Evolutionary conservation across 2,113 vertebrate genomes (phyloP).

Genomic region (Rhinolophus sinicus): DNA sequence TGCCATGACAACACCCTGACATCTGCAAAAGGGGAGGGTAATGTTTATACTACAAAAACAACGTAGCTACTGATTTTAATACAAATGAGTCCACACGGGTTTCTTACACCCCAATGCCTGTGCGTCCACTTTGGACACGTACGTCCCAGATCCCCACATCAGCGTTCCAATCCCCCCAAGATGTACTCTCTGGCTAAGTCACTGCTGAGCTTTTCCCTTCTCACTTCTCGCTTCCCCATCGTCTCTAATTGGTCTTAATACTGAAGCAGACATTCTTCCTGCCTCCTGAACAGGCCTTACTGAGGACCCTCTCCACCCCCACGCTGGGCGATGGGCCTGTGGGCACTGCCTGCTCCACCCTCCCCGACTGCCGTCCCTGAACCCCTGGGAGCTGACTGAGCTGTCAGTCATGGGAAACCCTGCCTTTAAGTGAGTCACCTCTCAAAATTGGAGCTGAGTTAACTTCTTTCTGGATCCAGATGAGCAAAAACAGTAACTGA

Average conservation of each 20-base stretch:
- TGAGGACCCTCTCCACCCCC: accelerated
- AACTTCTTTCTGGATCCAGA: background rate
- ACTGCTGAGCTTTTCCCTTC: background rate
- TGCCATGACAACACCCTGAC: accelerated
- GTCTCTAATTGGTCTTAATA: background rate
- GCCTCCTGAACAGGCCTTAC: accelerated
- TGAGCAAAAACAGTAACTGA: accelerated
- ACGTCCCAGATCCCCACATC: background rate
- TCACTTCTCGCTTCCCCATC: background rate
- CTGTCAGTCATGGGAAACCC: accelerated
- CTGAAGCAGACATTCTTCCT: background rate
- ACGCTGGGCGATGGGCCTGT: accelerated
- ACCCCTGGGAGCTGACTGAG: background rate
- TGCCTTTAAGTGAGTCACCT: accelerated
- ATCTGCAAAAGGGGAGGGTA: accelerated
- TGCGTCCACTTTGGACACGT: background rate
- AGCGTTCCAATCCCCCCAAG: background rate
- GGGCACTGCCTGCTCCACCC: accelerated
- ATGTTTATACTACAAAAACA: background rate
- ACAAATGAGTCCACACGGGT: background rate
- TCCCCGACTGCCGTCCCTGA: too few relatives aligned
- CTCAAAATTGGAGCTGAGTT: background rate
- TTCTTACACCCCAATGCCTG: background rate
- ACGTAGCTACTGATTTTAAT: background rate
- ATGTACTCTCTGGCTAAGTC: background rate